Percentiles rank a stretch among this genome's conserved stretches.
Evolutionary conservation across 2,888 invertebrate genomes (phyloP).

Genomic region (Cantharis rufa): DNA sequence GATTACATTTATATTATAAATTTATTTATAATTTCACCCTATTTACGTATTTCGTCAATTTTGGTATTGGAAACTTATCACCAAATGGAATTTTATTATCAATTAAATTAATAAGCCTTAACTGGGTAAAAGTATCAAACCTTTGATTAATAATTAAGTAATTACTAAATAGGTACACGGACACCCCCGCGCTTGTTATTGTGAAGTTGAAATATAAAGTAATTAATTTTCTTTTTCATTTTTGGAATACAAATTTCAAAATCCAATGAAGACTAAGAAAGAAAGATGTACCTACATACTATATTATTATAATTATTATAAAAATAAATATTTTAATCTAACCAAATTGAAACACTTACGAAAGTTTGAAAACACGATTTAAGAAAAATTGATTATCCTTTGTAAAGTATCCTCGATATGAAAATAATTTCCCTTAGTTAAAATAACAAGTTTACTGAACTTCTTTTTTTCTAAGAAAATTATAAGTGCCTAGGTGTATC

Average conservation of each 20-base stretch:
- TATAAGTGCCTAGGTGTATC: not conserved
- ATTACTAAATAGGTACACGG: not conserved
- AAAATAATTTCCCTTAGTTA: not conserved
- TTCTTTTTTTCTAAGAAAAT: not conserved
- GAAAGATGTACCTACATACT: not conserved
- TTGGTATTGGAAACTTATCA: too few species aligned
- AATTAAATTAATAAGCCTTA: not conserved
- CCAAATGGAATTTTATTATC: too few species aligned
- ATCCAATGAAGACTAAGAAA: not conserved
- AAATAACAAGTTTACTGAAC: not conserved
- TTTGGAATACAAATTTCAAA: not conserved
- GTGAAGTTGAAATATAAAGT: not conserved
- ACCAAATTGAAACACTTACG: not conserved
- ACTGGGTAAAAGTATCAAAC: not conserved
- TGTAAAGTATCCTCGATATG: not conserved
- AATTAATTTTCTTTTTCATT: not conserved
- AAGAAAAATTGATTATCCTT: not conserved
- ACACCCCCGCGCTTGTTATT: not conserved
- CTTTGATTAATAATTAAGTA: not conserved
- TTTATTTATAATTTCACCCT: not conserved
- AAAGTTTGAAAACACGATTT: not conserved
- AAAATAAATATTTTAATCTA: not conserved
- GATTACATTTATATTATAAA: not conserved
- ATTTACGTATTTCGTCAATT: not conserved
- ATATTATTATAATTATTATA: not conserved